Evolutionary conservation across 2,797 vertebrate species (phyloP), one percentile per base, ranked within the genome.

Genomic region (Psittacula echo): DNA sequence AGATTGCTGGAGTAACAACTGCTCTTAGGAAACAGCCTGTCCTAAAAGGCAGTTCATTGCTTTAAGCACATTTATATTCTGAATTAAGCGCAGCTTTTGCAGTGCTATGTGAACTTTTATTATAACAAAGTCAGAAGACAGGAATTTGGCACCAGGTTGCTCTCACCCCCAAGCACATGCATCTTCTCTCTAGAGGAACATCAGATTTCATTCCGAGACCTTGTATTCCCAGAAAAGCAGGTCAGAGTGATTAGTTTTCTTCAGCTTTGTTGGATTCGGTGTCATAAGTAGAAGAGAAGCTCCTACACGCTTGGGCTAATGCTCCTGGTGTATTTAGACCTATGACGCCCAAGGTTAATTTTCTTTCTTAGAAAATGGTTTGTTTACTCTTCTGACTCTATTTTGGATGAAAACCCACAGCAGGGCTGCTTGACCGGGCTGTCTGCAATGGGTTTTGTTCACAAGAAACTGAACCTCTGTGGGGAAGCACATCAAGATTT

Each of bases 211-310:
- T 79, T 78, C 85, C 12, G 79, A 86, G 70, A 86, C 74, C n/a
- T 74, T 53, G 60, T 76, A 62, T 53, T 91, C 80, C 77, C 89
- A 90, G 74, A 86, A 92, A 89, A 79, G 90, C 88, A 60, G 83
- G 83, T 75, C 79, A 84, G 65, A 92, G 87, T 53, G 67, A 81
- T 87, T 82, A 19, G 51, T 82, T 95, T 84, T 71, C 62, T 91
- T 90, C 80, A 85, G 56, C 41, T 85, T 81, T 71, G 23, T 50
- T 78, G 54, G n/a, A 85, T 79, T 79, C 27, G 58, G 21, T 53
- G 47, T 75, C 84, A 32, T 76, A 73, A 88, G 81, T 68, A 30
- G 22, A 60, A 66, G 78, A 68, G 48, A 66, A 60, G 60, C 10
- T 10, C 32, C 61, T 78, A 22, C 23, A 12, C 0, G 0, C 77